A percentile compares a stretch with the other conserved stretches of the same genome.
Evolutionary conservation across 2,888 invertebrate genomes (phyloP).

Genomic region (Tricholauxania praeusta): DNA sequence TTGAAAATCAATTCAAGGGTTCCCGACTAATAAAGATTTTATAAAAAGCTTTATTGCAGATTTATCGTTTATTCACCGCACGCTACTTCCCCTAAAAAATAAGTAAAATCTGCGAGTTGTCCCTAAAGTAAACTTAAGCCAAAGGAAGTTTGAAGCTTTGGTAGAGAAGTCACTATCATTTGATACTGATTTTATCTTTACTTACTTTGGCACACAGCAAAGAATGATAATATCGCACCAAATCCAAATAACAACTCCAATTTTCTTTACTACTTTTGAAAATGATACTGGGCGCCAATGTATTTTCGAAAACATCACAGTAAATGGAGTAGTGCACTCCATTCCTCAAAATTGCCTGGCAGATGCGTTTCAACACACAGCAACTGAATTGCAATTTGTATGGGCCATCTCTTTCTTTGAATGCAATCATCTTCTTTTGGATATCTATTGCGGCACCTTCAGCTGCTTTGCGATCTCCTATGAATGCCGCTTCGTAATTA

Average conservation of each 20-base stretch:
- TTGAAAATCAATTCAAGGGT: too few relatives aligned
- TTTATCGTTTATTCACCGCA: too few relatives aligned
- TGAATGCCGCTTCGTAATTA: conserved; percentile 44
- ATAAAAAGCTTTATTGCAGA: too few relatives aligned
- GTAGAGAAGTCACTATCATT: not conserved
- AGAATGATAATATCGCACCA: conserved; percentile 54
- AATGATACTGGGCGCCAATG: conserved; percentile 48
- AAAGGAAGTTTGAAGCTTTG: too few relatives aligned
- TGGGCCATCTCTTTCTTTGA: not conserved
- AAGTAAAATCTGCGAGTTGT: too few relatives aligned
- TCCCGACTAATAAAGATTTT: too few relatives aligned
- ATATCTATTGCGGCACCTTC: conserved; percentile 34
- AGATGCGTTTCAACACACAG: conserved; percentile 10
- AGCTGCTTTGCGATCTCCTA: conserved; percentile 47
- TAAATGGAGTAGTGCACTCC: conserved; percentile 52
- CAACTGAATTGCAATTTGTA: conserved; percentile 12
- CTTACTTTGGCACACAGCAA: conserved; percentile 51
- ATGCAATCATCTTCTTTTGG: conserved; percentile 32
- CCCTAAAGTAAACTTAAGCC: too few relatives aligned
- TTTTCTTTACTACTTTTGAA: conserved; percentile 47
- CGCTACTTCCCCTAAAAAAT: too few relatives aligned
- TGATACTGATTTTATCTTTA: not conserved
- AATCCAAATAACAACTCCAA: conserved; percentile 53
- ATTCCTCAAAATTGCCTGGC: conserved; percentile 9
- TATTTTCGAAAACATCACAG: conserved; percentile 49